phyloP scores from a whole-genome alignment of 1,140 invertebrate species.

The Drosophila repleta region DNA sequence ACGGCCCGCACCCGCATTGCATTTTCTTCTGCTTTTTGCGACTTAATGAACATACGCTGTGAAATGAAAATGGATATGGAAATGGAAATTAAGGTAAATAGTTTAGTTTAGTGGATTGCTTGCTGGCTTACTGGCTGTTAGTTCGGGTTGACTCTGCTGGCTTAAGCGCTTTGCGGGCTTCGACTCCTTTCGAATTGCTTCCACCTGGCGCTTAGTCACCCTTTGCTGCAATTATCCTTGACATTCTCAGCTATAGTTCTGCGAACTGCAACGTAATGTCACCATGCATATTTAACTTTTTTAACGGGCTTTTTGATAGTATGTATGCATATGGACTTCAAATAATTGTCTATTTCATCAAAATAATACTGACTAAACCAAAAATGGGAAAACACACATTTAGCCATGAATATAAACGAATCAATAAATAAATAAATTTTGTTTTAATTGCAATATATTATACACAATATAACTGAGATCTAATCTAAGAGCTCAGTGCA shows the following conservation, averaged over 20 bases:
- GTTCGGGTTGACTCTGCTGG: slow-evolving; percentile 2
- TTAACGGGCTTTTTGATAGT: slow-evolving; percentile 43
- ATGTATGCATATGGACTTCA: not conserved
- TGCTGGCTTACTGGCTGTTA: slow-evolving; percentile 19
- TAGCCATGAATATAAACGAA: too few relatives aligned
- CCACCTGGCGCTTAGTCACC: slow-evolving; percentile 77
- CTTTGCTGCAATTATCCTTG: slow-evolving; percentile 51
- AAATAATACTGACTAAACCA: too few relatives aligned
- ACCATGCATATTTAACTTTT: slow-evolving; percentile 34
- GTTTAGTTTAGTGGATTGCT: slow-evolving; percentile 57
- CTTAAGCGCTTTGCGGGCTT: slow-evolving; percentile 22
- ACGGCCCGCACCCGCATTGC: slow-evolving; percentile 35
- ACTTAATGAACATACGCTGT: slow-evolving; percentile 37
- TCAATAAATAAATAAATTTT: too few relatives aligned
- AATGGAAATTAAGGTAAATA: slow-evolving; percentile 66
- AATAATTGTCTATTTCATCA: too few relatives aligned
- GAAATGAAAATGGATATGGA: slow-evolving; percentile 55
- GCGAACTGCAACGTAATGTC: slow-evolving; percentile 39
- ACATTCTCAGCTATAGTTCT: slow-evolving; percentile 50
- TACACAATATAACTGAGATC: too few relatives aligned
- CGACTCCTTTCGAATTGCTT: slow-evolving; percentile 24
- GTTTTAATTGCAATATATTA: too few relatives aligned
- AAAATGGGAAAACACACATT: too few relatives aligned
- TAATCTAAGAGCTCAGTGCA: too few relatives aligned
- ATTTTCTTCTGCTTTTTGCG: slow-evolving; percentile 14